These are phyloP conservation scores for Pelagia noctiluca DNA, from an alignment of 30 jellyfish, hydroid and myxozoan genomes.

Conservation along the genomic window DNA sequence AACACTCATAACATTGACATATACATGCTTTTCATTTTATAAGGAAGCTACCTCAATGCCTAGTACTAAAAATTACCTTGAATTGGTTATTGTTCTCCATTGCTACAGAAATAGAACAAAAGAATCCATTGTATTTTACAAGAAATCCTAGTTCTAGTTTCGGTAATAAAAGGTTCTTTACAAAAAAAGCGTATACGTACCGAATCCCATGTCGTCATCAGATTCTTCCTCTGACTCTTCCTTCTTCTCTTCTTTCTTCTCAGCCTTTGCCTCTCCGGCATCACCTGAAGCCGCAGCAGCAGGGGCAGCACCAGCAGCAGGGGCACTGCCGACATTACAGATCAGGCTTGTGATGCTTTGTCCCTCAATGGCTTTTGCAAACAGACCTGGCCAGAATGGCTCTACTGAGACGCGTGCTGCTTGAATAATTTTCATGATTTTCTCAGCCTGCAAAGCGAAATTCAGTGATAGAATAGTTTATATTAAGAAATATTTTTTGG, in stretches of 20 bases:
- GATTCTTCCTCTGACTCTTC: conserved; percentile 86
- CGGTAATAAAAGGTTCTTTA: no score
- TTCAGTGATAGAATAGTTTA: not conserved
- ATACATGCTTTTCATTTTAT: no score
- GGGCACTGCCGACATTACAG: conserved; percentile 96
- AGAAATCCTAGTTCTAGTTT: no score
- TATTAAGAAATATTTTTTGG: not conserved
- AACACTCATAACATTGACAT: no score
- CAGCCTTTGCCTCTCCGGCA: conserved; percentile 65
- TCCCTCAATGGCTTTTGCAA: conserved; percentile 98
- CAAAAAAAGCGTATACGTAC: no score
- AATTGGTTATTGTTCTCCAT: no score
- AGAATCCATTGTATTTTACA: no score
- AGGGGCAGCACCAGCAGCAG: conserved; percentile 89
- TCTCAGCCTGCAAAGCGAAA: conserved; percentile 75
- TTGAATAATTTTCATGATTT: conserved; percentile 64
- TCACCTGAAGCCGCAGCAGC: conserved; percentile 72
- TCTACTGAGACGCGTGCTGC: conserved; percentile 84
- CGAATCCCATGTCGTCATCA: conserved; percentile 99
- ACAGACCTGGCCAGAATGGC: conserved; percentile 98
- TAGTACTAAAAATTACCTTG: no score
- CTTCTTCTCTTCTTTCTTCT: conserved; percentile 85
- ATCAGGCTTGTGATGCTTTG: conserved; percentile 89
- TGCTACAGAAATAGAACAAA: no score
- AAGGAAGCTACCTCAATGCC: no score